Evolutionary conservation across 92 coral and sea anemone species (phyloP), one percentile per base, ranked within the genome.

Genomic region (Phenganax marumi): DNA sequence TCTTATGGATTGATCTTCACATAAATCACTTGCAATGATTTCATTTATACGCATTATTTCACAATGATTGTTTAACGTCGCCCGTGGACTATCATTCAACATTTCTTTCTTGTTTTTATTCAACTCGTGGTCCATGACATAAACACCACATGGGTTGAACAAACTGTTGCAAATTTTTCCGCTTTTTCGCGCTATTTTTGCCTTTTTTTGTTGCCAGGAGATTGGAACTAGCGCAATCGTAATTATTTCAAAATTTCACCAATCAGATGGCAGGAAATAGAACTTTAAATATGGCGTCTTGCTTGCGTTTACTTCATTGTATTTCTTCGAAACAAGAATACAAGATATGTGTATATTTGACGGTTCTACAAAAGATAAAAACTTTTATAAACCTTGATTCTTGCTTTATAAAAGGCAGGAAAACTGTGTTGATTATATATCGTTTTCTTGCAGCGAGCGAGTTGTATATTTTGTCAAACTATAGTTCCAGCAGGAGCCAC

Each of bases 261-360:
- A 78, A 78, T 78, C 83, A 63, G 47, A 63, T 62, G 13, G 52
- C 58, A 62, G 73, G 22, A 48, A 47, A n/a, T 13, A 52, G 61
- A 50, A n/a, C 73, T 78, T 78, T 78, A 78, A 78, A 78, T 39
- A 78, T 78, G 83, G 83, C 83, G 83, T 61, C 65, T 49, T 62
- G 50, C 23, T 49, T 62, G 65, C 47, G 57, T 8, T 57, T 17
- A 61, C 60, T 61, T 56, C 46, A 50, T 47, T 78, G 11, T 50
- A 23, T 48, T 6, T 52, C 25, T 72, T 6, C 47, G 10, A 46
- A 48, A 50, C 77, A 49, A 49, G 22, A 50, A 46, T 7, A 50
- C 77, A 49, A 49, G 22, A 50, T 19, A 16, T 9, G 3, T 72
- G 16, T 26, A 21, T 22, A 10, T 72, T 21, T 70, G 13, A 47